Conservation (phyloP, 2,113 vertebrate species). For the Silurus glanis region DNA sequence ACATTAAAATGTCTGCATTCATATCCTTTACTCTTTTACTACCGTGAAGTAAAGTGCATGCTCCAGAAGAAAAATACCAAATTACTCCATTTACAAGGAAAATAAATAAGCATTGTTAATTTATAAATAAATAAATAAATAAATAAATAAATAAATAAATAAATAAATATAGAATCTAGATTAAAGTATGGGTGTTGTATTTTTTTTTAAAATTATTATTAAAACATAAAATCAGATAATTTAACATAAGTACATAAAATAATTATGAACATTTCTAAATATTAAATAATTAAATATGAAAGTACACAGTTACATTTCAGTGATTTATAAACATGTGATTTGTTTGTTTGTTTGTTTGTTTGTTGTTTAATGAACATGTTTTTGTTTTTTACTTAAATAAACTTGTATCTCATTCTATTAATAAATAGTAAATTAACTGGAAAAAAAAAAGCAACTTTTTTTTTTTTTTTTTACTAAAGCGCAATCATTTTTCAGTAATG, state of each 20-base stretch:
- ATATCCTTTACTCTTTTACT: background rate
- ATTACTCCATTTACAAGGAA: background rate
- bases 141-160: background rate
- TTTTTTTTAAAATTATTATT: background rate
- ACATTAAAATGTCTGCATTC: background rate
- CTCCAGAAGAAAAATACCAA: background rate
- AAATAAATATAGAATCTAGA: background rate
- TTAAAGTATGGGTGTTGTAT: background rate
- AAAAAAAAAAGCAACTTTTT: too few species aligned
- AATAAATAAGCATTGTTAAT: background rate
- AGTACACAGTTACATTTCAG: too few species aligned
- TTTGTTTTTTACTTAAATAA: too few species aligned
- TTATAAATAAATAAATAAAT: background rate
- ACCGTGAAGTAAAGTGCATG: background rate
- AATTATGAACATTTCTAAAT: background rate
- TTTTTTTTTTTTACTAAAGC: background rate
- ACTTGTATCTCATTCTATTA: too few species aligned
- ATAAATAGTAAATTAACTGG: background rate
- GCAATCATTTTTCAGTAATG: background rate
- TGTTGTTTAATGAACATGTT: too few species aligned
- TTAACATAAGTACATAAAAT: background rate
- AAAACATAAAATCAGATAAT: background rate
- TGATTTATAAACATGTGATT: background rate
- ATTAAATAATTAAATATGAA: too few species aligned
- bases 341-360: background rate